phyloP scores from a whole-genome alignment of 2,888 invertebrate species.

The Pristionchus fissidentatus region DNA sequence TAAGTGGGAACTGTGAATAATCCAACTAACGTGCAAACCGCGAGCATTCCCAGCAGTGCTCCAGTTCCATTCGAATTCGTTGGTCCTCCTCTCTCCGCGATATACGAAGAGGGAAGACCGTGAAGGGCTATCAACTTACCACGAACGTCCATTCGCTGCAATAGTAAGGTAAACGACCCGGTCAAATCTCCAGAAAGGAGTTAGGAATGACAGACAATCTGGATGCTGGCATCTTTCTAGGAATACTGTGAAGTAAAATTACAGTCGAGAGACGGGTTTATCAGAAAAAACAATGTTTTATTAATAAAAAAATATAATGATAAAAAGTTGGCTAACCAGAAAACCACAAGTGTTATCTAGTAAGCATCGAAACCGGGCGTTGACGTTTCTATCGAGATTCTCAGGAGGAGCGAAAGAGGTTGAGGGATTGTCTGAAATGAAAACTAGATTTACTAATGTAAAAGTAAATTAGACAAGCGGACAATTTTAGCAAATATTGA shows the following conservation, averaged over 20 bases:
- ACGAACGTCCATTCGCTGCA: conserved; percentile 94
- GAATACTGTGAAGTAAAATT: too few relatives aligned
- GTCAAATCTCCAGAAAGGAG: not conserved
- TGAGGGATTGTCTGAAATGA: conserved; percentile 30
- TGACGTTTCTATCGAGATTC: conserved; percentile 91
- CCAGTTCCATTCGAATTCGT: conserved; percentile 43
- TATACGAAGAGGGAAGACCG: conserved; percentile 83
- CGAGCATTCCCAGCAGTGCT: conserved; percentile 76
- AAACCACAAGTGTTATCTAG: conserved; percentile 99
- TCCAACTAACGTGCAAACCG: conserved; percentile 72
- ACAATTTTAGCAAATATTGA: too few relatives aligned
- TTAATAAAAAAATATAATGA: not conserved
- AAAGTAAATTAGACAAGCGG: too few relatives aligned
- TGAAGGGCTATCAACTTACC: conserved; percentile 95
- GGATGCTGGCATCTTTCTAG: too few relatives aligned
- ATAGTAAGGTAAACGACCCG: not conserved
- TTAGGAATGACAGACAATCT: too few relatives aligned
- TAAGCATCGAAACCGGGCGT: conserved; percentile 97
- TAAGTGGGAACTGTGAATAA: conserved; percentile 86
- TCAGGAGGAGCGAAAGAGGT: conserved; percentile 46
- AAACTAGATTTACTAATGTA: too few relatives aligned
- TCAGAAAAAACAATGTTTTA: not conserved
- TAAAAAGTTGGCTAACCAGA: conserved; percentile 83
- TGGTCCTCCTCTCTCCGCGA: conserved; percentile 48
- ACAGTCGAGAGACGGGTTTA: not conserved